Base-by-base conservation (phyloP, 2,888 invertebrate genomes). In the Habrosyne pyritoides region DNA sequence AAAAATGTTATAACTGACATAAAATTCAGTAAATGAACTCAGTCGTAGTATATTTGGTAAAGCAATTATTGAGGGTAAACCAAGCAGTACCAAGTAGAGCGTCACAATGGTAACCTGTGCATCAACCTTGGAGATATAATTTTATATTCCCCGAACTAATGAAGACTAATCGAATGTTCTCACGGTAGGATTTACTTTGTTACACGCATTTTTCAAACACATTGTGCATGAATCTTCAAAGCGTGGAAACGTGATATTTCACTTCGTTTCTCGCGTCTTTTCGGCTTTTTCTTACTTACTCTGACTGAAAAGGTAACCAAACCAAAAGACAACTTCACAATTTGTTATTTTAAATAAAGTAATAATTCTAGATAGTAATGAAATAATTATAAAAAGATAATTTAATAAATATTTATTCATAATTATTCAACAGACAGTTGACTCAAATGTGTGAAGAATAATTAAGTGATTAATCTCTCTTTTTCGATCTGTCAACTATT, bases 91-190 rank as follows among this genome's bases (percentile, higher is more conserved):
- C 47, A 73, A 72, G 60, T 24, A 55, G 70, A 74, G 60, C 47
- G 54, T 7, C 33, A 24, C 64, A 2, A 42, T 61, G 67, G 62
- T 69, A 64, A 57, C 61, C 64, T 59, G 46, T 58, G 58, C 60
- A 66, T 67, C 36, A 33, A 42, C 42, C 59, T 60, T 64, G 52
- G 60, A 66, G 58, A 66, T 64, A 69, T 65, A 59, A 70, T 73
- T 75, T 71, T 68, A 73, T 68, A 67, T 67, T 68, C 55, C 54
- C 26, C 28, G 57, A 22, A 51, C 14, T 69, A 73, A 77, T 71
- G 69, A 74, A 77, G 74, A 73, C 65, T 69, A 69, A 75, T 73
- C 66, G 71, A 77, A 65, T 42, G 52, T 63, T 10, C 59, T 61
- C 50, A 53, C 30, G 22, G 55, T 18, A 42, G 59, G 61, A 58